A percentile compares a stretch with the other conserved stretches of the same genome.
Conservation (phyloP, 2,888 invertebrate genomes). For the Amblyjoppa proteus region DNA sequence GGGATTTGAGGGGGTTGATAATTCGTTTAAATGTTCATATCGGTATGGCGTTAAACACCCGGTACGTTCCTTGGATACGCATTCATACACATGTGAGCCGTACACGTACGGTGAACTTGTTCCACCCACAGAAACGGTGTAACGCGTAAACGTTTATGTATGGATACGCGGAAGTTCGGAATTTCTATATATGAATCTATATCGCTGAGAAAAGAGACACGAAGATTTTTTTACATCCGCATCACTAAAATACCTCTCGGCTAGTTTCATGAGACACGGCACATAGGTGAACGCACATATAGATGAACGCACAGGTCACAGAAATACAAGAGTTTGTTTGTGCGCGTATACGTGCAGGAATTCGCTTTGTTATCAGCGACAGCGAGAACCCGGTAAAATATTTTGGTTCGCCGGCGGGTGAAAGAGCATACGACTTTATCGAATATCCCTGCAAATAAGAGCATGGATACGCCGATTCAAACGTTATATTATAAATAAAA, state of each 20-base stretch:
- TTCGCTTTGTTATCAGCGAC: neutral
- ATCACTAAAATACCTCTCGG: neutral
- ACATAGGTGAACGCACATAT: neutral
- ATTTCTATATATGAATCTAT: neutral
- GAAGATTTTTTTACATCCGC: neutral
- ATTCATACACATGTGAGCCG: neutral
- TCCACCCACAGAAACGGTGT: neutral
- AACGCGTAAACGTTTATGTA: neutral
- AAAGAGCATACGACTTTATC: neutral
- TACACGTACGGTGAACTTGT: neutral
- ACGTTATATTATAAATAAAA: neutral
- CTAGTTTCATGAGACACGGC: neutral
- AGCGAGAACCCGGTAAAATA: neutral
- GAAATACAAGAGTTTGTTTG: neutral
- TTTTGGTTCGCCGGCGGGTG: neutral
- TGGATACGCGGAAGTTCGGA: neutral
- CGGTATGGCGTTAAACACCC: neutral
- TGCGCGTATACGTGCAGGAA: neutral
- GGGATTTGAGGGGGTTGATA: neutral
- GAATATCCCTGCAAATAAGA: slow-evolving; percentile 10
- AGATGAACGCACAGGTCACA: neutral
- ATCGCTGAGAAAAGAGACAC: neutral
- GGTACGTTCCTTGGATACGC: neutral
- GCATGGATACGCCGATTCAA: neutral
- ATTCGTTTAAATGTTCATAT: neutral